Base-by-base conservation (phyloP, 2,888 invertebrate species). In the Augochlorella aurata region DNA sequence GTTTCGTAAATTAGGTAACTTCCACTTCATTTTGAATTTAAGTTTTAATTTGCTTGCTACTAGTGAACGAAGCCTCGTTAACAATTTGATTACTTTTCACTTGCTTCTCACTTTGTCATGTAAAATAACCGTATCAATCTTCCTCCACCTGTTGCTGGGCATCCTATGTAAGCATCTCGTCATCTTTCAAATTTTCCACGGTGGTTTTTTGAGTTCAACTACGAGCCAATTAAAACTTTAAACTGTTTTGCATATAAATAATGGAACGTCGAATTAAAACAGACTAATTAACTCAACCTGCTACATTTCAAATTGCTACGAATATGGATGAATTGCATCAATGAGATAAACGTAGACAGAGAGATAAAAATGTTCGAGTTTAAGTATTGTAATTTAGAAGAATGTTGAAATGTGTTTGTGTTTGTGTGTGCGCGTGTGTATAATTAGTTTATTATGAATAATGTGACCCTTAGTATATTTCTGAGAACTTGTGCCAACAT, bases 401-500 rank as follows among this genome's bases (percentile, higher is more conserved):
- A 38, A 38, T 38, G 7, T 38, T 38, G 38, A 38, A 38, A 38
- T 38, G 29, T 29, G 29, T 29, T 29, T 29, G 29, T n/a, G n/a
- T n/a, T n/a, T 29, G 3, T 29, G 29, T 29, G 29, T 5, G 38
- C 38, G 38, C 8, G 8, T 8, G 12, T 47, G n/a, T n/a, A n/a
- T n/a, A n/a, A n/a, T n/a, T n/a, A n/a, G n/a, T n/a, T n/a, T n/a
- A 47, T 47, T 47, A 47, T 5, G 12, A 5, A 1, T 47, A 47
- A 47, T 47, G 7, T 5, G 7, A 47, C 12, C 12, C 12, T 47
- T 47, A 88, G 88, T 87, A 85, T 84, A 67, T 85, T 90, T 90
- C 90, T 81, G 65, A 84, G 90, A 90, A 90, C 66, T 61, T 67
- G 77, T 82, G 77, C 74, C 74, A 82, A 45, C 73, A 69, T 49